Base-by-base conservation (phyloP, 2,888 invertebrate species). In the Tinea pellionella region DNA sequence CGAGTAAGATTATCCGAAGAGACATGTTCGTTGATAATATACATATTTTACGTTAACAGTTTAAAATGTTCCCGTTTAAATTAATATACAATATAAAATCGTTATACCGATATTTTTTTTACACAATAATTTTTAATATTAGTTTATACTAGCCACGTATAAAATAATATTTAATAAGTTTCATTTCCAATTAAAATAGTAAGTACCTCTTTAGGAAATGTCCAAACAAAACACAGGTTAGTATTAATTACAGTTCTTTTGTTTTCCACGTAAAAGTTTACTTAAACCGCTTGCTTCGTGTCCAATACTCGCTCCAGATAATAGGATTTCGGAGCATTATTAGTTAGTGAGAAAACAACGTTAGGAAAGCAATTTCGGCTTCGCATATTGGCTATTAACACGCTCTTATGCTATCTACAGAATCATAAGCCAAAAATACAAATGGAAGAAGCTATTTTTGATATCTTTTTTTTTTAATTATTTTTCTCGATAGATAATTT, bases 371-470 rank as follows among this genome's bases (percentile, higher is more conserved):
- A 86, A 86, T 87, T 87, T 85, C 71, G 84, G 82, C 76, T 72
- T 77, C 83, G 77, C 81, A 85, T 86, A 87, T 87, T 86, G 86
- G 70, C 84, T 85, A 84, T 86, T 84, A 86, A 75, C 77, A 72
- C 73, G 71, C 71, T 68, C 65, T 67, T 67, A 63, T 62, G 64
- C 64, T 60, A 61, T 60, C 61, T 55, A 58, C 51, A 11, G n/a
- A 42, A 42, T 42, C 42, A 42, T 13, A 42, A 42, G 42, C 42
- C 6, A 59, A 30, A 43, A 61, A n/a, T 16, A 47, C 55, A 42
- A 47, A 61, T 60, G 1, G 59, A 63, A 59, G n/a, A n/a, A n/a
- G n/a, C n/a, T n/a, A n/a, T n/a, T n/a, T n/a, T n/a, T n/a, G n/a
- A n/a, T n/a, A n/a, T n/a, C n/a, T n/a, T n/a, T n/a, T n/a, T n/a